Evolutionary conservation across 2,113 vertebrate genomes (phyloP).

Genomic region (Spheniscus mendiculus): DNA sequence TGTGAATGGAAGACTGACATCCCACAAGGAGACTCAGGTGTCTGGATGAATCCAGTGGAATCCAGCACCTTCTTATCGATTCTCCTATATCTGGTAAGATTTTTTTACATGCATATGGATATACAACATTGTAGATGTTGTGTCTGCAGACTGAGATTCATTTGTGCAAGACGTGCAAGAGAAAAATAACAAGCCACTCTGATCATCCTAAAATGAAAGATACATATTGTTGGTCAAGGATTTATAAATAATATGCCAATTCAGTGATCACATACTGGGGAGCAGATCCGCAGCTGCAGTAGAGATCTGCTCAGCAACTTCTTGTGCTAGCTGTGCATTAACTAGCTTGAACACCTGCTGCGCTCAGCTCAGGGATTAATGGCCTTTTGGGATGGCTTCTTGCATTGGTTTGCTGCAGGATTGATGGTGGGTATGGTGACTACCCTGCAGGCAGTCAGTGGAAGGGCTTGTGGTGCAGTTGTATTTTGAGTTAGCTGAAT

Average conservation of each 20-base stretch:
- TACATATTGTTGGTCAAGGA: background rate
- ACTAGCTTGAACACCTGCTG: background rate
- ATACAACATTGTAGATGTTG: background rate
- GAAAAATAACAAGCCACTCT: background rate
- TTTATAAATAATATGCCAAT: background rate
- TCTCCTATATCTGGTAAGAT: background rate
- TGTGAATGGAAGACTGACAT: background rate
- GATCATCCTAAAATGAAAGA: background rate
- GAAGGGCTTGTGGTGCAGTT: background rate
- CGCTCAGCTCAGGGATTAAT: background rate
- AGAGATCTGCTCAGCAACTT: background rate
- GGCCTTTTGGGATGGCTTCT: background rate
- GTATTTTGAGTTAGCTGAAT: background rate
- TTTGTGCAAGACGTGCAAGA: background rate
- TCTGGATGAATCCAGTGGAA: background rate
- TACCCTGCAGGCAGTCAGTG: background rate
- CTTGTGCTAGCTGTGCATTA: background rate
- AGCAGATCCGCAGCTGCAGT: background rate
- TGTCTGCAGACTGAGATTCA: background rate
- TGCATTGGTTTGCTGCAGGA: background rate
- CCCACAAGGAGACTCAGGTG: background rate
- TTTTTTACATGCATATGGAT: background rate
- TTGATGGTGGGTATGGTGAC: background rate
- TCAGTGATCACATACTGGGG: background rate
- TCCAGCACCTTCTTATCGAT: background rate